Base-by-base conservation (phyloP, 2,113 vertebrate genomes). In the Cheilinus undulatus region DNA sequence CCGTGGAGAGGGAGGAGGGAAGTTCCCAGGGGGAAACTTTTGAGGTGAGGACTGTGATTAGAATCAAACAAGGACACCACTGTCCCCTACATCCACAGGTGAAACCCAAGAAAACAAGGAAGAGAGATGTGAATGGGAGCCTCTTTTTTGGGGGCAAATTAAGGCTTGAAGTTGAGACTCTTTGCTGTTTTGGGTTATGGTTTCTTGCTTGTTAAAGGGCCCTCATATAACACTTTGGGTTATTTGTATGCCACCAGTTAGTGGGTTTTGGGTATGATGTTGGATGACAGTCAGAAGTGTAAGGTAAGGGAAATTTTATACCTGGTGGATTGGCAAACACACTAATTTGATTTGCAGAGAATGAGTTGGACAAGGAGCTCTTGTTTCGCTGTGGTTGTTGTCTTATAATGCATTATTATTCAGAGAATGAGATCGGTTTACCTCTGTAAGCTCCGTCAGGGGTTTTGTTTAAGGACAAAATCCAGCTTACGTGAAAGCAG, bases 41-140 rank as follows among this genome's bases (percentile, higher is more conserved):
- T 90, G 87, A 91, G 89, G 89, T 91, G 82, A 92, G 77, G 81
- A 86, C 74, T 74, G 70, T 91, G 89, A 91, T 92, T 92, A 88
- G 38, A 83, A 77, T 82, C 76, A 64, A 87, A 93, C 89, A 93
- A 92, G 90, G 87, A 86, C 81, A 74, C 48, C 58, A 78, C 83
- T 89, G 86, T 93, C 87, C 88, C 65, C 67, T 64, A 68, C 68
- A 85, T 84, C 82, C 70, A 74, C 69, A 68, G 62, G 68, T 79
- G 91, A 90, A 93, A 92, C 87, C 73, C 49, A 86, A 90, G 83
- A 81, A 56, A 42, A 79, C 45, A 77, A 66, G 78, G 53, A 73
- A 62, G 62, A 34, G 43, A 78, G 52, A 82, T 53, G 84, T 69
- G 76, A 86, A 76, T 85, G 57, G 42, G 40, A 78, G n/a, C 60